Base-by-base conservation (phyloP, 2,797 vertebrate species). In the Lepilemur ruficaudatus region DNA sequence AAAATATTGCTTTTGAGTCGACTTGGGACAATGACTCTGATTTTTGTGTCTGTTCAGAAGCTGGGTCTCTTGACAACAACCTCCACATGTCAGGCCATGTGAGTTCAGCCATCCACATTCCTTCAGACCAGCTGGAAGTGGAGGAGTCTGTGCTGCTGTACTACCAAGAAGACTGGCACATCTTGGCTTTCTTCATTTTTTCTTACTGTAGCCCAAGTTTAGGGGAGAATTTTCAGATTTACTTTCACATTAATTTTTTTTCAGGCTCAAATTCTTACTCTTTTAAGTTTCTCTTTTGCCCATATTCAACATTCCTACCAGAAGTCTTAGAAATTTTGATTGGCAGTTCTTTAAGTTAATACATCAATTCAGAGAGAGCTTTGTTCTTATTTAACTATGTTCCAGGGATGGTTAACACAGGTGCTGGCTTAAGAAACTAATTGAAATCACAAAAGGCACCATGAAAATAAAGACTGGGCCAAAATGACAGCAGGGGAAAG, bases 301-400 rank as follows among this genome's bases (percentile, higher is more conserved):
- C 8, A 14, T 82, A 78, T 61, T 93, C 11, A 67, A 41, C 35
- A 81, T 20, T 94, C 23, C 28, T 91, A 81, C 28, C 57, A 93
- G 85, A 84, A 70, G 9, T 50, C 61, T 81, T 82, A 88, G 84
- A 75, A 89, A 65, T 63, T 78, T 83, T 93, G 61, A 78, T 65
- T 35, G 43, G 18, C 48, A 41, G 2, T n/a, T 93, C 73, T 78
- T 75, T 59, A 46, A 87, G 57, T 91, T 94, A 93, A 76, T 69
- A 15, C 10, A 63, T 84, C 50, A 95, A 32, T 80, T 91, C 28
- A 32, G 78, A 93, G 73, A 94, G 35, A 48, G 30, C 43, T 96
- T 93, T 93, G 85, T 84, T 96, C 82, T 95, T 85, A 43, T 84
- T 92, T 93, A 85, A 83, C 43, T 80, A n/a, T 72, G 65, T 82